These are phyloP conservation scores for Drosophila dives DNA, from an alignment of 2,888 invertebrate genomes.

Conservation along the genomic window DNA sequence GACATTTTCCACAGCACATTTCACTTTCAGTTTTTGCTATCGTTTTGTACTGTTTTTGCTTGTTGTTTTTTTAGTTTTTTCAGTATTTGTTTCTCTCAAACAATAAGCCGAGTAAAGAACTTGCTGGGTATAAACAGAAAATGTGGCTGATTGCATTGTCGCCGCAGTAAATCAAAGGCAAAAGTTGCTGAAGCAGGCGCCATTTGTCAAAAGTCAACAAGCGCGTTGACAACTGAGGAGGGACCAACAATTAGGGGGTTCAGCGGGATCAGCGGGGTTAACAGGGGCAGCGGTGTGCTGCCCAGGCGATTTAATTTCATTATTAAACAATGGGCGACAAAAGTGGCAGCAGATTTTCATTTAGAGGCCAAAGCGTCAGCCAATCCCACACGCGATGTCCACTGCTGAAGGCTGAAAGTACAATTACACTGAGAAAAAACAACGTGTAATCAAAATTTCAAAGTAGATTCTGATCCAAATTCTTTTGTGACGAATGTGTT, in stretches of 20 bases:
- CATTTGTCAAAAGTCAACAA: conserved; percentile 80
- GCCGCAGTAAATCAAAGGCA: conserved; percentile 68
- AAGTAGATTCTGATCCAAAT: not conserved
- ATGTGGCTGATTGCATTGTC: conserved; percentile 66
- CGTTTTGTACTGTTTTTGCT: conserved; percentile 12
- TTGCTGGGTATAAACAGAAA: conserved; percentile 40
- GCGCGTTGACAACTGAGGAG: conserved; percentile 74
- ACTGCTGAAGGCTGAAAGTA: not conserved
- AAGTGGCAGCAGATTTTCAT: conserved; percentile 76
- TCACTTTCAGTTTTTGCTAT: conserved; percentile 47
- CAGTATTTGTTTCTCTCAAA: conserved; percentile 7
- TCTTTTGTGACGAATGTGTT: not conserved
- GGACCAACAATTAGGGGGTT: conserved; percentile 13
- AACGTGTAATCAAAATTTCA: not conserved
- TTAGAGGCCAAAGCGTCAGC: conserved; percentile 56
- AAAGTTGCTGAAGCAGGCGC: conserved; percentile 41
- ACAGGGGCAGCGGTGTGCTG: not conserved
- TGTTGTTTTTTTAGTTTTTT: not conserved
- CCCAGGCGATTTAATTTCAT: conserved; percentile 72
- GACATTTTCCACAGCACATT: conserved; percentile 64
- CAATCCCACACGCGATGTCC: conserved; percentile 51
- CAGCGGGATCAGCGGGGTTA: not conserved
- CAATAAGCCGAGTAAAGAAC: conserved; percentile 37
- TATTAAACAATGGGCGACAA: conserved; percentile 80
- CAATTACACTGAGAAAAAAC: not conserved